Base-by-base conservation (phyloP, 1,140 invertebrate species). In the Stegodyphus dumicola region DNA sequence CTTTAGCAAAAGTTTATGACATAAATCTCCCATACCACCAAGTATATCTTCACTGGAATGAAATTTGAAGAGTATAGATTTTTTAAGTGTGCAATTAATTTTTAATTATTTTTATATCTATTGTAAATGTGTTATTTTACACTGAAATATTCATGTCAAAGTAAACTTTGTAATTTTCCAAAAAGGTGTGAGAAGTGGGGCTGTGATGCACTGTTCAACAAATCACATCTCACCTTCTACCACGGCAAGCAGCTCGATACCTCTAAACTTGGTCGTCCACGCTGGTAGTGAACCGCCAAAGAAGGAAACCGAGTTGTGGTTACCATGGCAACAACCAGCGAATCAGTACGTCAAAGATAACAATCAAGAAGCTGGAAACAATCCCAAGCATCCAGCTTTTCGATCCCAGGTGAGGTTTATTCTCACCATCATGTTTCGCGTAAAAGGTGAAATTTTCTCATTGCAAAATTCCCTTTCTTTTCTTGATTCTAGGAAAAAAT, bases 271-370 rank as follows among this genome's bases (percentile, higher is more conserved):
- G 13, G 18, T 49, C 7, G 9, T 49, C 7, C 70, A 73, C 51
- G 17, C 70, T 9, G n/a, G 7, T 33, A 17, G 6, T 10, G 70
- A 73, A 51, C 70, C 11, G 13, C 70, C 17, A 9, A 73, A 52
- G 49, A 73, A 73, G 48, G 70, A 73, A 17, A 73, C 70, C 3
- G 70, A 73, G 17, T 33, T 73, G 70, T 73, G 70, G 70, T 9
- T 73, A 17, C 70, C 70, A 13, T 73, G 70, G 70, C 70, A 73
- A 73, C 70, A 73, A 6, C 70, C 33, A 7, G 9, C 11, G 10
- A 49, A 73, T 51, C 70, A 48, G 18, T 17, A 73, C 11, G 9
- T 11, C 51, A 73, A 73, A 52, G 70, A 73, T 51, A 73, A 51
- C 49, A 49, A n/a, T 73, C 7, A 33, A 33, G 18, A 73, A 73